phyloP scores from a whole-genome alignment of 2,888 invertebrate species.

The Drosophila nigritarsus region DNA sequence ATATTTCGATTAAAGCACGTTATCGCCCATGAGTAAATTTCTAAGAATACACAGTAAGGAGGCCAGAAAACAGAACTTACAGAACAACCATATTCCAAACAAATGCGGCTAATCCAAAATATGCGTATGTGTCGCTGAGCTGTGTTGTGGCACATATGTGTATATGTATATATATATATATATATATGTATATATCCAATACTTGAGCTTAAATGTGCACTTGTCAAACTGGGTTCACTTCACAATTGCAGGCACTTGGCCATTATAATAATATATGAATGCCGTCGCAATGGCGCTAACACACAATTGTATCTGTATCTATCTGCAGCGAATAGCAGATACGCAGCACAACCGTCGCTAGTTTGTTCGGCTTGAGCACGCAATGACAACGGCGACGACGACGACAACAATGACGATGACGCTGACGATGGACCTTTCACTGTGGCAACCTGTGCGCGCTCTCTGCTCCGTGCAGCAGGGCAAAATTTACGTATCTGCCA shows the following conservation, averaged over 20 bases:
- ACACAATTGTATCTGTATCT: slow-evolving; percentile 39
- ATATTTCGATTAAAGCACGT: slow-evolving; percentile 21
- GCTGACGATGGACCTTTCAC: slow-evolving; percentile 62
- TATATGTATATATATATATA: neutral
- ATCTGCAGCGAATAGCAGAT: slow-evolving; percentile 29
- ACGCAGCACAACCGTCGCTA: slow-evolving; percentile 56
- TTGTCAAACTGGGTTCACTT: slow-evolving; percentile 35
- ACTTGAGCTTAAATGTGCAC: slow-evolving; percentile 12
- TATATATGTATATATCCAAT: slow-evolving; percentile 29
- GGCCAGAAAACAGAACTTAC: slow-evolving; percentile 67
- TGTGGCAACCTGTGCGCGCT: slow-evolving; percentile 74
- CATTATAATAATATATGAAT: slow-evolving; percentile 48
- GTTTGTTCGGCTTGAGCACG: slow-evolving; percentile 17
- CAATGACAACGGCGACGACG: slow-evolving; percentile 26
- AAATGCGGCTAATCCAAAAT: slow-evolving; percentile 55
- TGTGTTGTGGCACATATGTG: slow-evolving; percentile 2
- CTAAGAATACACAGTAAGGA: slow-evolving; percentile 1
- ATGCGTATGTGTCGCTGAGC: slow-evolving; percentile 1
- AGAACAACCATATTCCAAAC: slow-evolving; percentile 82
- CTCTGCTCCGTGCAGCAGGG: slow-evolving; percentile 50
- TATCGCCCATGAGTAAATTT: slow-evolving; percentile 28
- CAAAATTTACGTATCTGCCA: slow-evolving; percentile 73
- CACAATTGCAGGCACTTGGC: slow-evolving; percentile 44
- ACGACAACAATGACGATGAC: slow-evolving; percentile 29
- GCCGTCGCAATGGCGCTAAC: slow-evolving; percentile 21